phyloP scores from a whole-genome alignment of 2,113 vertebrate genomes.

The Heterotis niloticus region DNA sequence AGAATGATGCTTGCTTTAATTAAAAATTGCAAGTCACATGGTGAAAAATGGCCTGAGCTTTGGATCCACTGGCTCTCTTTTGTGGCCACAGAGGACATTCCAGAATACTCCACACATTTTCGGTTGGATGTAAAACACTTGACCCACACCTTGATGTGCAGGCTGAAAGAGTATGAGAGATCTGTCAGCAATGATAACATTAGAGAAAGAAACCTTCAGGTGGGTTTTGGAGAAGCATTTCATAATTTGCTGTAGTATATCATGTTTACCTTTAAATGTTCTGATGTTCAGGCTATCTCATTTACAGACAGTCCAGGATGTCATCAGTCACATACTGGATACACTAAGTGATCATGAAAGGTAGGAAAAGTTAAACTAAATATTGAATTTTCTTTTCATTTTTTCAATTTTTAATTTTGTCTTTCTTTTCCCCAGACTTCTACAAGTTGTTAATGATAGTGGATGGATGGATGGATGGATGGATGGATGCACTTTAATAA shows the following conservation, averaged over 20 bases:
- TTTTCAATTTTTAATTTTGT: too few species aligned
- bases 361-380: constrained; percentile 31
- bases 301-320: constrained; percentile 35
- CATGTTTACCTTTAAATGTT: neutral
- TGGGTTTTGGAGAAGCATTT: constrained; percentile 24
- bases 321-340: constrained; percentile 41
- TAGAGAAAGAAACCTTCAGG: constrained; percentile 32
- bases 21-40: neutral
- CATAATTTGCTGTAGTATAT: too few species aligned
- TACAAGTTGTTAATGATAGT: too few species aligned
- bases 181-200: fast-evolving
- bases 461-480: too few species aligned
- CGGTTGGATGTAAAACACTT: constrained; percentile 39
- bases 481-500: too few species aligned
- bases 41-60: constrained; percentile 45
- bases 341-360: constrained; percentile 43
- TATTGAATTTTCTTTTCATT: neutral
- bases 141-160: constrained; percentile 55
- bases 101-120: constrained; percentile 31
- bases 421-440: too few species aligned
- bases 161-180: constrained; percentile 36
- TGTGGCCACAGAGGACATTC: constrained; percentile 50
- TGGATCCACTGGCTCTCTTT: constrained; percentile 55
- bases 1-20: constrained; percentile 50
- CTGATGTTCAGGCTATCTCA: neutral